Evolutionary conservation across 2,113 vertebrate species (phyloP).

Genomic region (Solea senegalensis): DNA sequence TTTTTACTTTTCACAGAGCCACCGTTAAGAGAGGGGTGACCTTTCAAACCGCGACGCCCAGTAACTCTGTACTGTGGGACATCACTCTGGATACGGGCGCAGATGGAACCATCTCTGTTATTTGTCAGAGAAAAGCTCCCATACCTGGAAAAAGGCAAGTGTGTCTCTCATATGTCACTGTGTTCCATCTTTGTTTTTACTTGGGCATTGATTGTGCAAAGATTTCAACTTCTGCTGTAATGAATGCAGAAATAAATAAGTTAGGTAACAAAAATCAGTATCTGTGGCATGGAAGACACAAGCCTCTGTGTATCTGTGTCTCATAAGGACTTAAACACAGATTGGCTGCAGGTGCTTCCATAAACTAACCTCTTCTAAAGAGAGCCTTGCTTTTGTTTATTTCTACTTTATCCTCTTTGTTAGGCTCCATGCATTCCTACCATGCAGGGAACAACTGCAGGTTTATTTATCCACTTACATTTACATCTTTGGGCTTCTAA

Average conservation of each 20-base stretch:
- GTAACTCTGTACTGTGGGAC: constrained; percentile 87
- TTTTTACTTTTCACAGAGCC: constrained; percentile 80
- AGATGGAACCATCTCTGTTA: constrained; percentile 81
- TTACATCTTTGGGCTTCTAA: no score
- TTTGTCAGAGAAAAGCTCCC: constrained; percentile 84
- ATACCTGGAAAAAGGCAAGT: constrained; percentile 81
- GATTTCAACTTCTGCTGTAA: background rate
- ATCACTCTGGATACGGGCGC: constrained; percentile 81
- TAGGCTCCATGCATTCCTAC: no score
- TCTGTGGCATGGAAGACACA: constrained; percentile 5
- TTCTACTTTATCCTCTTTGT: background rate
- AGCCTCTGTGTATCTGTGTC: constrained; percentile 19
- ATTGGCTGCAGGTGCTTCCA: constrained; percentile 34
- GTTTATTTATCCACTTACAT: no score
- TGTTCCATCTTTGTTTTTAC: background rate
- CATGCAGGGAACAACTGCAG: no score
- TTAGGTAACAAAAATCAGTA: constrained; percentile 1
- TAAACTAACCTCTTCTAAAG: constrained; percentile 31
- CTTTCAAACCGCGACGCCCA: constrained; percentile 84
- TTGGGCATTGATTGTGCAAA: background rate
- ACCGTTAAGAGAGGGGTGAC: constrained; percentile 88
- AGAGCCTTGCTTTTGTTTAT: constrained; percentile 6
- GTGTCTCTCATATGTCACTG: background rate
- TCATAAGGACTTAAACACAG: constrained; percentile 18
- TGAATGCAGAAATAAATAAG: constrained; percentile 10